Evolutionary conservation across 2,888 invertebrate species (phyloP).

Genomic region (Machimus atricapillus): DNA sequence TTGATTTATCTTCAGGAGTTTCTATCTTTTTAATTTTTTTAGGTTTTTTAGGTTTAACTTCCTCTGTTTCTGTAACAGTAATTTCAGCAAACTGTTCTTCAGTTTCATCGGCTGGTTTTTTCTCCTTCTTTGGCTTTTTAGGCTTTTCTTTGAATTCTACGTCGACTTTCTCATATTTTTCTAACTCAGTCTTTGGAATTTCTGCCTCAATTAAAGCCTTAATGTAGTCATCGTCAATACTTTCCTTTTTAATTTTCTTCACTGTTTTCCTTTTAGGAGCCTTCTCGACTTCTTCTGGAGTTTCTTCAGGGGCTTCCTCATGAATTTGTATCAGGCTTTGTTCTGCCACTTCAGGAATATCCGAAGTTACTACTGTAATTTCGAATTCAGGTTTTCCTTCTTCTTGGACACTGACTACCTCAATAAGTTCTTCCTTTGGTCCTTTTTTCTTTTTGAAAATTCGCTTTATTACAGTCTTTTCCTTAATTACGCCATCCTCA

Average conservation of each 20-base stretch:
- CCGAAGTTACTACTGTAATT: constrained; percentile 57
- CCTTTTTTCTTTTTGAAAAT: constrained; percentile 63
- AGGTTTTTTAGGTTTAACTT: constrained; percentile 53
- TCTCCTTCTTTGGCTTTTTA: constrained; percentile 46
- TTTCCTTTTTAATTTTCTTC: constrained; percentile 51
- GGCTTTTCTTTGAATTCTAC: constrained; percentile 51
- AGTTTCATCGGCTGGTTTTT: constrained; percentile 53
- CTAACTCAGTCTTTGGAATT: constrained; percentile 60
- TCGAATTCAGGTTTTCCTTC: constrained; percentile 59
- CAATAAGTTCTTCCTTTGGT: constrained; percentile 62
- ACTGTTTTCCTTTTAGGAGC: constrained; percentile 55
- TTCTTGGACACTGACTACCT: constrained; percentile 62
- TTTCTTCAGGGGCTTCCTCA: constrained; percentile 58
- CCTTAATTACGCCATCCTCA: constrained; percentile 53
- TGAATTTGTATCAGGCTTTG: constrained; percentile 48
- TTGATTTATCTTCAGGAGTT: constrained; percentile 41
- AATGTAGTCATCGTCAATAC: constrained; percentile 57
- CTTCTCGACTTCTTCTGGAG: constrained; percentile 52
- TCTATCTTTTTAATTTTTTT: constrained; percentile 57
- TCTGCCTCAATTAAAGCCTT: constrained; percentile 58
- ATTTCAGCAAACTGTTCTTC: constrained; percentile 58
- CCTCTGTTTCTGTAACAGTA: constrained; percentile 51
- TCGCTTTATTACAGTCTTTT: constrained; percentile 61
- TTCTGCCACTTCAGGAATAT: constrained; percentile 48
- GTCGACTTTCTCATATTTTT: constrained; percentile 61